These are phyloP conservation scores for Pipra filicauda DNA, from an alignment of 2,113 vertebrate genomes.

Conservation along the genomic window DNA sequence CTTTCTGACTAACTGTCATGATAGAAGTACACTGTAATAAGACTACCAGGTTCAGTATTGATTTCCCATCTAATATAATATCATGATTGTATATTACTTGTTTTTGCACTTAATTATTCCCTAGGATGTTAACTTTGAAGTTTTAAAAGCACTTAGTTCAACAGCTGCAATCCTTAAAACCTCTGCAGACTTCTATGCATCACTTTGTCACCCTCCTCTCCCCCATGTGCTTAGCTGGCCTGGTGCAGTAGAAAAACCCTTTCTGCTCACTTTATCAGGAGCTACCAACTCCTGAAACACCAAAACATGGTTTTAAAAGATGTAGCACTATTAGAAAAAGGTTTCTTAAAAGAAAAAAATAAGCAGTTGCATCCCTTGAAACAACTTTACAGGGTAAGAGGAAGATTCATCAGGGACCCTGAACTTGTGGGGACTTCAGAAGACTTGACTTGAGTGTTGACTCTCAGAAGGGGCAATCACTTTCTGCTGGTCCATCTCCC, in stretches of 20 bases:
- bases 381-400: neutral
- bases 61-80: constrained; percentile 61
- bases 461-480: neutral
- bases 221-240: neutral
- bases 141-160: constrained; percentile 66
- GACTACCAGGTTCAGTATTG: constrained; percentile 44
- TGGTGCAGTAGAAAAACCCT: neutral
- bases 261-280: neutral
- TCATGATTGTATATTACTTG: constrained; percentile 55
- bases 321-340: neutral
- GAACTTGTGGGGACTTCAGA: neutral
- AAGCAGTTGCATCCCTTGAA: neutral
- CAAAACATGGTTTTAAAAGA: neutral
- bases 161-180: constrained; percentile 40
- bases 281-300: neutral
- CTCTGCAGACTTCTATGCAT: neutral
- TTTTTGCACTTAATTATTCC: constrained; percentile 61
- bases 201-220: constrained; percentile 25
- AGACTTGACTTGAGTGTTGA: neutral
- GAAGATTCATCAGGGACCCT: neutral
- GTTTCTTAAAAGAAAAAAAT: neutral
- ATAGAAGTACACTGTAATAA: constrained; percentile 3
- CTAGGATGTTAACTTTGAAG: constrained; percentile 44
- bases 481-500: neutral
- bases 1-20: neutral